A percentile compares a stretch with the other conserved stretches of the same genome.
These are phyloP conservation scores for Malurus cyaneus DNA, from an alignment of 2,113 vertebrate species.

Conservation along the genomic window DNA sequence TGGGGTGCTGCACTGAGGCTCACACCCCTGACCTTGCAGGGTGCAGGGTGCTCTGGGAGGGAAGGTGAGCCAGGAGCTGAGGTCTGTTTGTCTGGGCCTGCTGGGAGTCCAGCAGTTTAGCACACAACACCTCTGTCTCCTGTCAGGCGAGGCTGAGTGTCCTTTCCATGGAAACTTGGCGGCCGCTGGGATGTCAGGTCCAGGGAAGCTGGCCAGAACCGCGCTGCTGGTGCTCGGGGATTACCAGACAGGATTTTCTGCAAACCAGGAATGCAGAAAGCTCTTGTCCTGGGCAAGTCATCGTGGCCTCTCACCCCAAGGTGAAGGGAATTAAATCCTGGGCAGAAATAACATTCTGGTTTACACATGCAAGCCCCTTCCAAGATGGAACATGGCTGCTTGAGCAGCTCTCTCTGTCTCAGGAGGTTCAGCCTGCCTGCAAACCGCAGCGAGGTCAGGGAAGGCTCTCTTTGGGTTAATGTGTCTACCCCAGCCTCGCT, in stretches of 20 bases:
- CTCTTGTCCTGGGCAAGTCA: not conserved
- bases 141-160: not conserved
- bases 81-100: not conserved
- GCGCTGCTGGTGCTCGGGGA: not conserved
- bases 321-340: not conserved
- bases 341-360: not conserved
- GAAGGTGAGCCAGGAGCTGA: rapidly evolving
- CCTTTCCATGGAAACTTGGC: constrained; percentile 30
- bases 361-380: not conserved
- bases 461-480: not conserved
- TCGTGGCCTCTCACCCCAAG: not conserved
- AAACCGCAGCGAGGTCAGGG: not conserved
- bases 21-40: not conserved
- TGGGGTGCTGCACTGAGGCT: not conserved
- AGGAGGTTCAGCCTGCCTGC: not conserved
- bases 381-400: rapidly evolving
- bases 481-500: not conserved
- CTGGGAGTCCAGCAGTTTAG: not conserved
- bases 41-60: not conserved
- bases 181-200: not conserved
- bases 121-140: not conserved
- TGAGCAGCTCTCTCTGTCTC: not conserved
- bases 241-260: not conserved
- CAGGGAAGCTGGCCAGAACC: not conserved
- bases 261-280: not conserved